phyloP scores from a whole-genome alignment of 2,797 vertebrate genomes.

The Betta splendens region DNA sequence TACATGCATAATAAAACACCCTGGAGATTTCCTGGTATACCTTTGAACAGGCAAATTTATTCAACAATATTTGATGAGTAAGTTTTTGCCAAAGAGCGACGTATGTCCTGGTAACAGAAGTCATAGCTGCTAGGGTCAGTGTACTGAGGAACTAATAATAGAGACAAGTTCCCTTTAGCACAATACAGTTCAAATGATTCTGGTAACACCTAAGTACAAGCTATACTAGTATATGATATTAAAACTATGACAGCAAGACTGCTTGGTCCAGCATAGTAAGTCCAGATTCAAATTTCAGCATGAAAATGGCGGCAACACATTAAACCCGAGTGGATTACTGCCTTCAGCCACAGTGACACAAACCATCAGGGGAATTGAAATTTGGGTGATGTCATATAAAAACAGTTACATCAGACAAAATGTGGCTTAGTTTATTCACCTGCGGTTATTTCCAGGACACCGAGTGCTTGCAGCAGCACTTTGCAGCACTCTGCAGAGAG shows the following conservation, averaged over 20 bases:
- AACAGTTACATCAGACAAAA: slow-evolving; percentile 43
- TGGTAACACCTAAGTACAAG: neutral
- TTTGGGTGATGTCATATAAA: slow-evolving; percentile 38
- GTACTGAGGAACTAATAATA: neutral
- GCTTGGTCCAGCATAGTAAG: neutral
- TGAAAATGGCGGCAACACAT: slow-evolving; percentile 25
- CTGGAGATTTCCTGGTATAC: slow-evolving; percentile 24
- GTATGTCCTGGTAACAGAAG: slow-evolving; percentile 10
- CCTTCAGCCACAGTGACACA: slow-evolving; percentile 28
- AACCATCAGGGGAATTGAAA: slow-evolving; percentile 53
- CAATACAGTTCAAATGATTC: neutral
- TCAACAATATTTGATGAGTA: neutral
- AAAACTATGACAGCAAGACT: neutral
- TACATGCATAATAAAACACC: slow-evolving; percentile 41
- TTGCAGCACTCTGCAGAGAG: slow-evolving; percentile 48
- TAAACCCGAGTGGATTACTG: slow-evolving; percentile 45
- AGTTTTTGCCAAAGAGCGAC: slow-evolving; percentile 22
- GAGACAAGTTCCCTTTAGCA: neutral
- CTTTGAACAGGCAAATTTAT: slow-evolving; percentile 21
- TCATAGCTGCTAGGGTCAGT: neutral
- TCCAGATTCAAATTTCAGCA: slow-evolving; percentile 18
- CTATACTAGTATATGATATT: neutral
- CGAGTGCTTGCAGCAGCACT: slow-evolving; percentile 58
- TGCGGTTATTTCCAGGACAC: slow-evolving; percentile 61
- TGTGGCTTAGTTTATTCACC: slow-evolving; percentile 53